Conservation (phyloP, 2,888 invertebrate genomes). For the Scelioninae gen. 2 region DNA sequence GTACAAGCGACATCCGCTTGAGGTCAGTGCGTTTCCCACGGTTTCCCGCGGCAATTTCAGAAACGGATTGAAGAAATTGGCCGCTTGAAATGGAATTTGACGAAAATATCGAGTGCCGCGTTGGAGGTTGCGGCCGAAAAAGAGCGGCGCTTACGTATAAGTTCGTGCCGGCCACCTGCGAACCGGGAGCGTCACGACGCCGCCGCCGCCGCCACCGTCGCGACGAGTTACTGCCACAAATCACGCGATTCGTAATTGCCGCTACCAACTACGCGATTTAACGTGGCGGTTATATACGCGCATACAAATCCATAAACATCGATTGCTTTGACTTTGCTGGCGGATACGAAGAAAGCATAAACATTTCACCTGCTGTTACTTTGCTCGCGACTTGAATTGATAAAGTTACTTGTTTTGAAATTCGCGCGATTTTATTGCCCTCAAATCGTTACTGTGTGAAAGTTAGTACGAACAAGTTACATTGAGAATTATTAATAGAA, state of each 20-base stretch:
- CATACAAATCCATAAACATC: slow-evolving; percentile 72
- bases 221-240: slow-evolving; percentile 74
- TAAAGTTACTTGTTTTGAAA: slow-evolving; percentile 56
- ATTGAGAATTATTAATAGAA: slow-evolving; percentile 42
- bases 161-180: slow-evolving; percentile 73
- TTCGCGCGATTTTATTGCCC: slow-evolving; percentile 46
- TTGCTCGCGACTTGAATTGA: slow-evolving; percentile 48
- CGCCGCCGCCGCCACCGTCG: slow-evolving; percentile 75
- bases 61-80: slow-evolving; percentile 41
- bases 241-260: slow-evolving; percentile 75
- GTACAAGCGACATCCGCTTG: slow-evolving; percentile 8
- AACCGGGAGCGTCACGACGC: slow-evolving; percentile 74
- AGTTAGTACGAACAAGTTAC: slow-evolving; percentile 35
- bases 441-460: slow-evolving; percentile 32
- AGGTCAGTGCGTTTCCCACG: slow-evolving; percentile 37
- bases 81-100: slow-evolving; percentile 43
- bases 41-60: slow-evolving; percentile 44
- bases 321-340: slow-evolving; percentile 66
- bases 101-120: slow-evolving; percentile 59
- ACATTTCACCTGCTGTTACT: slow-evolving; percentile 52
- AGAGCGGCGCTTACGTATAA: slow-evolving; percentile 65
- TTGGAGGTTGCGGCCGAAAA: slow-evolving; percentile 68
- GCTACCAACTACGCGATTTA: slow-evolving; percentile 73
- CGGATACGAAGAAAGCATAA: slow-evolving; percentile 60
- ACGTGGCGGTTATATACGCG: slow-evolving; percentile 63